Evolutionary conservation across 1,140 invertebrate species (phyloP), one percentile per base, ranked within the genome.

Genomic region (Pogonus chalceus): DNA sequence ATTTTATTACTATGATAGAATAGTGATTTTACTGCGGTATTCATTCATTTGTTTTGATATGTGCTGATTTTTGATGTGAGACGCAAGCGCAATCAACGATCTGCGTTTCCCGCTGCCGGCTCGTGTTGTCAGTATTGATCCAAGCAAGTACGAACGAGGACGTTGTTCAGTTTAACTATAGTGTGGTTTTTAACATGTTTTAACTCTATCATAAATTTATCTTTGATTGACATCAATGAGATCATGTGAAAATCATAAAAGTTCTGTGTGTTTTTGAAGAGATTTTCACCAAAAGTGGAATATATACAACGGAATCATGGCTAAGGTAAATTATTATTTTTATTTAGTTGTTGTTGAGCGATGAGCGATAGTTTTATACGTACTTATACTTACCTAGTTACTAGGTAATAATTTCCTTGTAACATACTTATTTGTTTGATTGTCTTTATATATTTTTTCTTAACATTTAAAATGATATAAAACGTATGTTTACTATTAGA

Each of bases 81-180:
- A 16, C 37, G 9, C 37, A 43, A 10, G 37, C 37, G 37, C 18
- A 18, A 4, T 12, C 9, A 10, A 18, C 3, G 4, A 43, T 43
- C 26, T 43, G 37, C 37, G 37, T 43, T 43, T 43, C 37, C 37
- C 37, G 37, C 37, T 43, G 37, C 18, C 37, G 37, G 18, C 9
- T 43, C 26, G 18, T 43, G 37, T 43, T 43, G 26, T 31, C 18
- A 43, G 37, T 43, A 43, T 43, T 43, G 37, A 43, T 43, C 18
- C 37, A 12, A 12, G n/a, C n/a, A n/a, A n/a, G 18, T 9, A 9
- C 18, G 18, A 12, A 18, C 9, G 37, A 43, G 37, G 18, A 18
- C 18, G 37, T 18, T 31, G n/a, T n/a, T n/a, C n/a, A n/a, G 26
- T 31, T 31, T 43, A 16, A 16, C 18, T 43, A 18, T 4, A 43